A percentile compares a stretch with the other conserved stretches of the same genome.
Conservation (phyloP, 2,888 invertebrate genomes). For the Seira sanloemensis region DNA sequence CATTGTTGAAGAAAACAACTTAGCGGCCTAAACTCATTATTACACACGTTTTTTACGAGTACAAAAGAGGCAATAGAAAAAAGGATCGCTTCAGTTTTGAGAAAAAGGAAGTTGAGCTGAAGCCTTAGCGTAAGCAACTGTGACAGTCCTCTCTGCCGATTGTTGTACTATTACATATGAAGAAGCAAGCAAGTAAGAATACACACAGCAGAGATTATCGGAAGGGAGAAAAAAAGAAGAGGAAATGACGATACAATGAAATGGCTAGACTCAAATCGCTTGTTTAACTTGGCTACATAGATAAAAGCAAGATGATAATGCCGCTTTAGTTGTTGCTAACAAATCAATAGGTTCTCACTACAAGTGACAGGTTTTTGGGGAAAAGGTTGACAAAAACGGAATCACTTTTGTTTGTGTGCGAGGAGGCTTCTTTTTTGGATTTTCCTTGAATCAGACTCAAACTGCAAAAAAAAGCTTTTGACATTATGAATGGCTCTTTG, state of each 20-base stretch:
- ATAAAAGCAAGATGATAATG: neutral
- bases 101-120: slow-evolving; percentile 2
- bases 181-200: neutral
- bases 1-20: slow-evolving; percentile 1
- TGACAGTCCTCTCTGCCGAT: no score
- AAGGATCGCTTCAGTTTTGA: neutral
- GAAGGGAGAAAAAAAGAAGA: neutral
- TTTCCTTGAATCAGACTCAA: neutral
- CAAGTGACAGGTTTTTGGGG: neutral
- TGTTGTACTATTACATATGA: neutral
- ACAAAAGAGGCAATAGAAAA: neutral
- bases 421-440: neutral
- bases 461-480: neutral
- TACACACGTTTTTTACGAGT: neutral
- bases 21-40: neutral
- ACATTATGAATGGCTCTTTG: neutral
- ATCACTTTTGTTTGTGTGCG: neutral
- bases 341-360: neutral
- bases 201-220: neutral
- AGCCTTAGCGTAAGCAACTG: neutral
- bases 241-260: slow-evolving; percentile 14
- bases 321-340: neutral
- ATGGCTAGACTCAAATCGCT: neutral
- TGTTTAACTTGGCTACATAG: neutral
- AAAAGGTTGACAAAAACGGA: neutral